These are phyloP conservation scores for Ammodytes marinus DNA, from an alignment of 2,113 vertebrate species.

Conservation along the genomic window DNA sequence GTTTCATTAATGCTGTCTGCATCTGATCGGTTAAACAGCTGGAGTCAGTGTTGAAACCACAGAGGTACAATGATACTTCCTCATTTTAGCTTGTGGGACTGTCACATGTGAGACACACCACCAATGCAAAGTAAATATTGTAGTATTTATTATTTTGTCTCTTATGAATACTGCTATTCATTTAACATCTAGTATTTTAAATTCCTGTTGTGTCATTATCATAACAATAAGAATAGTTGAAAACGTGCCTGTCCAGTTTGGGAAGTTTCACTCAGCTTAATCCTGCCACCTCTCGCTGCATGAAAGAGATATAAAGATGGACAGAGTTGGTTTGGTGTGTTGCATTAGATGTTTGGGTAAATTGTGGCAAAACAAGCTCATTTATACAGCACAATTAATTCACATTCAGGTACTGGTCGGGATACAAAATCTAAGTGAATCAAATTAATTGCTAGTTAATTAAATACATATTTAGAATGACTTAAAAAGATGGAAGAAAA, in stretches of 20 bases:
- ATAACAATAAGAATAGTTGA: not conserved
- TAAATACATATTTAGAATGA: not conserved
- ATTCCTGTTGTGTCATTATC: not conserved
- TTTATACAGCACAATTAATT: not conserved
- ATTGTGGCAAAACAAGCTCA: not conserved
- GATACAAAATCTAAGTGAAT: no score
- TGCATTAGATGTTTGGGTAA: not conserved
- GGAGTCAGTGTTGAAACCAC: slow-evolving; percentile 10
- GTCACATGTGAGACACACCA: not conserved
- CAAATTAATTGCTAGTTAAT: no score
- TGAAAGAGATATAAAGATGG: not conserved
- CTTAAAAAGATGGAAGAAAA: not conserved
- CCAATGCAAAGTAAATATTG: not conserved
- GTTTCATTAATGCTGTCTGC: not conserved
- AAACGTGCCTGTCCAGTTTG: not conserved
- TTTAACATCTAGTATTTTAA: not conserved
- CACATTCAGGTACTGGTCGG: not conserved
- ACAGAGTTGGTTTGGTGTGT: not conserved
- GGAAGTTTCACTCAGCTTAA: not conserved
- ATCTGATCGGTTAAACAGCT: slow-evolving; percentile 28
- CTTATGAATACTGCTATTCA: not conserved
- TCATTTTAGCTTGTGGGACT: slow-evolving; percentile 29
- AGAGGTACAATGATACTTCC: slow-evolving; percentile 30
- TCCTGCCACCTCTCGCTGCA: slow-evolving; percentile 27
- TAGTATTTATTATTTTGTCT: not conserved